phyloP scores from a whole-genome alignment of 1,140 invertebrate genomes.

The Cylas formicarius region DNA sequence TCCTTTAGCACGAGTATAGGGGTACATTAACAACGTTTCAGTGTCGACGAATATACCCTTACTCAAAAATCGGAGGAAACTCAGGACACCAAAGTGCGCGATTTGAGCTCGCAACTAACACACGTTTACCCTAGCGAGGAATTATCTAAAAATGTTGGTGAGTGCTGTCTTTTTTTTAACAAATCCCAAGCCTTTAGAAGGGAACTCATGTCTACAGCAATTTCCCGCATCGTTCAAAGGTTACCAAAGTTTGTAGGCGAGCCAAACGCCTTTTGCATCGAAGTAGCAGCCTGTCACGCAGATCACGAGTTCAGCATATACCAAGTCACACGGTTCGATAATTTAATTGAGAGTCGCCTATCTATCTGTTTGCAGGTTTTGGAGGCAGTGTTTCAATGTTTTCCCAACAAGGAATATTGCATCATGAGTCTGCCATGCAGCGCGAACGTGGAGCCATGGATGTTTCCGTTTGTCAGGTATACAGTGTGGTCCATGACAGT shows the following conservation, averaged over 20 bases:
- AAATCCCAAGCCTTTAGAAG: too few relatives aligned
- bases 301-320: conserved; percentile 48
- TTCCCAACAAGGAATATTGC: conserved; percentile 59
- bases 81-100: too few relatives aligned
- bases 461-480: conserved; percentile 11
- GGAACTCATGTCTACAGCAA: too few relatives aligned
- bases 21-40: too few relatives aligned
- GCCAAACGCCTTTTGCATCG: conserved; percentile 56
- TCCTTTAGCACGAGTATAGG: too few relatives aligned
- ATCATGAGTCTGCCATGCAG: conserved; percentile 55
- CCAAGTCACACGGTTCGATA: too few relatives aligned
- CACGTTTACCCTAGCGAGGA: conserved; percentile 16
- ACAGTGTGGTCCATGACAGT: neutral
- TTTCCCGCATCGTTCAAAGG: too few relatives aligned
- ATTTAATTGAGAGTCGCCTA: neutral
- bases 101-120: too few relatives aligned
- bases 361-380: conserved; percentile 46
- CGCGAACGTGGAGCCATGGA: conserved; percentile 42
- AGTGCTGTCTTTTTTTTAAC: neutral
- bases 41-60: too few relatives aligned
- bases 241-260: conserved; percentile 33
- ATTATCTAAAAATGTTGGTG: conserved; percentile 11
- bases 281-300: conserved; percentile 57
- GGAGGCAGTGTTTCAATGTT: conserved; percentile 57
- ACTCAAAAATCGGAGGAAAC: too few relatives aligned